phyloP scores from a whole-genome alignment of 1,140 invertebrate genomes.

The Drosophila nebulosa region DNA sequence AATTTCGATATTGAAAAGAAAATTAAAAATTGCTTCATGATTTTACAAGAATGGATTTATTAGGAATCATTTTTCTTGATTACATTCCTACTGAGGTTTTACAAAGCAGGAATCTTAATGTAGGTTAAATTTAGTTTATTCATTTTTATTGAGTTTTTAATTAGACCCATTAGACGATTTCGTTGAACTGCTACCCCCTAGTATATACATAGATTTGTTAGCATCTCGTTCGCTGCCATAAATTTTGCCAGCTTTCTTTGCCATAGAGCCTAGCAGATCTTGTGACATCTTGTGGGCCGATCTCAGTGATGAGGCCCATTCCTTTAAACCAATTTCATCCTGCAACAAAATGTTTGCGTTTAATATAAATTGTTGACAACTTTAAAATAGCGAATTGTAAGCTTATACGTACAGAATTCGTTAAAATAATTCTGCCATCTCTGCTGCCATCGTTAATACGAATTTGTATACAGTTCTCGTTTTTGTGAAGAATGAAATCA shows the following conservation, averaged over 20 bases:
- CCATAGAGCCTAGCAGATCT: slow-evolving; percentile 95
- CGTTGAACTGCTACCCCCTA: slow-evolving; percentile 69
- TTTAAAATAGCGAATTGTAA: no score
- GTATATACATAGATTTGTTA: slow-evolving; percentile 74
- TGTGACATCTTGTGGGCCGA: slow-evolving; percentile 95
- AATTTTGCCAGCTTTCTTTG: slow-evolving; percentile 97
- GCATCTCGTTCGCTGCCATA: slow-evolving; percentile 89
- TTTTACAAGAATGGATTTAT: slow-evolving; percentile 14
- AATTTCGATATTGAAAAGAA: no score
- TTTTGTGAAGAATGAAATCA: slow-evolving; percentile 93
- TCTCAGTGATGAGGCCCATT: slow-evolving; percentile 94
- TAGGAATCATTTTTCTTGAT: slow-evolving; percentile 22
- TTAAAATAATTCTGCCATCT: slow-evolving; percentile 95
- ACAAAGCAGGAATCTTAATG: slow-evolving; percentile 48
- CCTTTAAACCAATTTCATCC: slow-evolving; percentile 97
- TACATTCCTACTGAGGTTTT: slow-evolving; percentile 18
- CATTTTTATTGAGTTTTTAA: slow-evolving; percentile 46
- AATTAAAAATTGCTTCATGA: not conserved
- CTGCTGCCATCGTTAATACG: slow-evolving; percentile 85
- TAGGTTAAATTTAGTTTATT: slow-evolving; percentile 40
- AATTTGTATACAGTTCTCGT: slow-evolving; percentile 96
- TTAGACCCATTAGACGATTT: slow-evolving; percentile 77
- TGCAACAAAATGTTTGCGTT: slow-evolving; percentile 81
- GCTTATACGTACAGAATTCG: slow-evolving; percentile 91
- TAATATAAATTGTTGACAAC: no score